Percentiles rank a stretch among this genome's conserved stretches.
Evolutionary conservation across 2,888 invertebrate genomes (phyloP).

Genomic region (Rotaria magnacalcarata): DNA sequence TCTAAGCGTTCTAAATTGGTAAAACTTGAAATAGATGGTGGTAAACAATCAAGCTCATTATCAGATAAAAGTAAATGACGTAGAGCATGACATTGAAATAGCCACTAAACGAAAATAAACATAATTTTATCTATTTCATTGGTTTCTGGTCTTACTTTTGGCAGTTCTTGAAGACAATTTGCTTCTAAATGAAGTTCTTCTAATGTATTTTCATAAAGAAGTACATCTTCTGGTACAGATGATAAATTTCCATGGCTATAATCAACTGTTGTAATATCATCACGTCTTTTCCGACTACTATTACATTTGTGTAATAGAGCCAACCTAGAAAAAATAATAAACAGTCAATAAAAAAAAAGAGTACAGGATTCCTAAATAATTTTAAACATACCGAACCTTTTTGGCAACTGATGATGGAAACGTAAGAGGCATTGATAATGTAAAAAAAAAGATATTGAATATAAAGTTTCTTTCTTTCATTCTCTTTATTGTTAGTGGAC

Average conservation of each 20-base stretch:
- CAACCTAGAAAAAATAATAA: not conserved
- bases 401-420: conserved; percentile 34
- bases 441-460: not conserved
- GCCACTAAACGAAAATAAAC: conserved; percentile 61
- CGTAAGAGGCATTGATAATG: conserved; percentile 10
- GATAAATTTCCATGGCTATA: conserved; percentile 45
- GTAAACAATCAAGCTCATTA: conserved; percentile 80
- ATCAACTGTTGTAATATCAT: conserved; percentile 40
- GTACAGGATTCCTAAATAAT: too few relatives aligned
- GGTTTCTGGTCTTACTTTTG: conserved; percentile 30
- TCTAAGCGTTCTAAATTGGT: conserved; percentile 76
- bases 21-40: conserved; percentile 78
- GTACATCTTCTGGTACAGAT: conserved; percentile 44
- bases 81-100: conserved; percentile 87
- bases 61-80: conserved; percentile 77
- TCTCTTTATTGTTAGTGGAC: conserved; percentile 17
- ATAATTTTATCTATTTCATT: not conserved
- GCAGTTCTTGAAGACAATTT: conserved; percentile 43
- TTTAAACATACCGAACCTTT: not conserved
- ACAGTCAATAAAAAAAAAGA: not conserved
- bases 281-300: conserved; percentile 41
- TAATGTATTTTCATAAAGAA: conserved; percentile 40
- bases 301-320: conserved; percentile 38
- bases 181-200: conserved; percentile 45
- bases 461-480: conserved; percentile 9